Percentiles rank a stretch among this genome's conserved stretches.
These are phyloP conservation scores for Ceyx erithaca DNA, from an alignment of 2,797 vertebrate genomes.

Conservation along the genomic window DNA sequence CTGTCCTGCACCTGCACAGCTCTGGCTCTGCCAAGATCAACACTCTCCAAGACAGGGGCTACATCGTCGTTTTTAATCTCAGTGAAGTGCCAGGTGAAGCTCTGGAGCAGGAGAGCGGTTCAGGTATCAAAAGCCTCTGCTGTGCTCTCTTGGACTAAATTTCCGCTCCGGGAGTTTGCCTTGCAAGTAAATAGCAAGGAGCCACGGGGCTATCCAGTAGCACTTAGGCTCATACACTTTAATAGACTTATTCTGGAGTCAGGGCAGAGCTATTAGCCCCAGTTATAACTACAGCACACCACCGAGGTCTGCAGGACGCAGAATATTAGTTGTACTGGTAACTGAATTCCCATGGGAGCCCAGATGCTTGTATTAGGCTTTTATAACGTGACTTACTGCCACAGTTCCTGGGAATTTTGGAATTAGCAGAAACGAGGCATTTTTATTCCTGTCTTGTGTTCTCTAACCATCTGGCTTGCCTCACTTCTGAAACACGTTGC, in stretches of 20 bases:
- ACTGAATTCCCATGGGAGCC: neutral
- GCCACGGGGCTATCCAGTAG: neutral
- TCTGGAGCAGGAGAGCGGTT: neutral
- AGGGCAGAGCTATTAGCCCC: neutral
- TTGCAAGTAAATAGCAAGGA: neutral
- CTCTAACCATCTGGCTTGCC: conserved; percentile 8
- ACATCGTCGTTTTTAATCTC: conserved; percentile 3
- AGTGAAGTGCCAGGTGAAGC: conserved; percentile 51
- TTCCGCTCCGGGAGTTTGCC: neutral
- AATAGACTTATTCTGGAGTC: neutral
- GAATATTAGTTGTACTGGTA: conserved; percentile 6
- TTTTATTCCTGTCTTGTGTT: conserved; percentile 31
- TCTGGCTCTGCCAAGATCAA: neutral
- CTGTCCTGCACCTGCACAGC: conserved; percentile 15
- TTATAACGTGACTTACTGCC: neutral
- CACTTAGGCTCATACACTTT: neutral
- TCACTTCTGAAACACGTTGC: neutral
- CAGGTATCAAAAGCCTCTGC: conserved; percentile 26
- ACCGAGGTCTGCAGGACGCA: conserved; percentile 4
- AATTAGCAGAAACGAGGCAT: conserved; percentile 1
- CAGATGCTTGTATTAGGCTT: neutral
- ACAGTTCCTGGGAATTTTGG: conserved; percentile 39
- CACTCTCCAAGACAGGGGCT: conserved; percentile 9
- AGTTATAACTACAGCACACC: neutral
- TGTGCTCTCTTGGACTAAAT: conserved; percentile 44